A percentile compares a stretch with the other conserved stretches of the same genome.
Evolutionary conservation across 2,797 vertebrate genomes (phyloP).

Genomic region (Hyperoplus lanceolatus): DNA sequence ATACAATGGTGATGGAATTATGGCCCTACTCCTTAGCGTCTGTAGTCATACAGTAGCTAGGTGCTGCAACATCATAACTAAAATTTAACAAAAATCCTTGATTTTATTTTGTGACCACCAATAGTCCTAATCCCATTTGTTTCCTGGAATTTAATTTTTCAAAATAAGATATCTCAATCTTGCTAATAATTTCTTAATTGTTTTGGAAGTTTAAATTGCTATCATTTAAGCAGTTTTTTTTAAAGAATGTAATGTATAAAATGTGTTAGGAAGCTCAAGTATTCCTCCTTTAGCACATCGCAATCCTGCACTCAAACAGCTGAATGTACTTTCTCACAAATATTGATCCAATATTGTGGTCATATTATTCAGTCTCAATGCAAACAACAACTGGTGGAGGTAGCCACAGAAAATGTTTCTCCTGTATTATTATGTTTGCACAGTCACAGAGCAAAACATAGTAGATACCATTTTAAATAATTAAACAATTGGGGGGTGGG

Average conservation of each 20-base stretch:
- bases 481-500: no score
- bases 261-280: not conserved
- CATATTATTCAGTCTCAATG: not conserved
- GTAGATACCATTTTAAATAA: not conserved
- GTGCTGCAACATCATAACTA: not conserved
- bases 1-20: not conserved
- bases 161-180: not conserved
- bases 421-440: no score
- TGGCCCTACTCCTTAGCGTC: not conserved
- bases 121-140: not conserved
- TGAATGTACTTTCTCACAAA: not conserved
- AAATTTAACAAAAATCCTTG: not conserved
- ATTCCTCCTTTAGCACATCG: not conserved
- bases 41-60: not conserved
- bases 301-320: not conserved
- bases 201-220: not conserved
- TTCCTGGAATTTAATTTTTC: not conserved
- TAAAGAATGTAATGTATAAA: not conserved
- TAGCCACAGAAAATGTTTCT: no score
- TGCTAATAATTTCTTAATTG: not conserved
- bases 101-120: not conserved
- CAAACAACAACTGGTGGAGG: not conserved
- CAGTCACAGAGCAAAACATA: not conserved
- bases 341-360: no score
- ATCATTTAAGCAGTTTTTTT: not conserved